Evolutionary conservation across 2,113 vertebrate species (phyloP).

Genomic region (Phaethornis superciliosus): DNA sequence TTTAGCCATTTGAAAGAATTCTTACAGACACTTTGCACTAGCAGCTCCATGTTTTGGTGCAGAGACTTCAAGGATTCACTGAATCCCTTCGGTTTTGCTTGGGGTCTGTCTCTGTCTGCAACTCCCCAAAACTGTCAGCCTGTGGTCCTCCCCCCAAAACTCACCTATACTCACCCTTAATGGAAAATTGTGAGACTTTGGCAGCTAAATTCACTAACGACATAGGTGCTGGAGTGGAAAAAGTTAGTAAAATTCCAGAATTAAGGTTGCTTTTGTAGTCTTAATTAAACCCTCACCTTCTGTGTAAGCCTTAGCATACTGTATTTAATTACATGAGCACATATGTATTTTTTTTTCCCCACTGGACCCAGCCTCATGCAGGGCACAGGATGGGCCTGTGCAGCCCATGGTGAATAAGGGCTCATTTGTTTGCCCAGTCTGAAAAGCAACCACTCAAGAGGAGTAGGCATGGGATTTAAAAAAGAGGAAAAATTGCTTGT

Average conservation of each 20-base stretch:
- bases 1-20: constrained; percentile 16
- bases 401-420: neutral
- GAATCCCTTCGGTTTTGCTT: neutral
- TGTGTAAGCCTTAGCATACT: neutral
- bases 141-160: neutral
- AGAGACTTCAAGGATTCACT: neutral
- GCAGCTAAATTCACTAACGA: neutral
- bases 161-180: neutral
- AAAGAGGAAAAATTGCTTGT: neutral
- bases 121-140: neutral
- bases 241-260: constrained; percentile 26
- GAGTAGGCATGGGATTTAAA: neutral
- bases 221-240: neutral
- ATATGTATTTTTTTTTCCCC: neutral
- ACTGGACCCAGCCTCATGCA: neutral
- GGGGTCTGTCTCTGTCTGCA: neutral
- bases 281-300: neutral
- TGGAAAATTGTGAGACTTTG: neutral
- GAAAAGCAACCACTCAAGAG: neutral
- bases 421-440: neutral
- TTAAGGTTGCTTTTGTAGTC: neutral
- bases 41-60: neutral
- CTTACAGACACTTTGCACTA: neutral
- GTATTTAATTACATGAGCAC: neutral
- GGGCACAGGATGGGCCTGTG: neutral